Percentiles rank a stretch among this genome's conserved stretches.
These are phyloP conservation scores for Orcinus orca DNA, from an alignment of 2,113 vertebrate genomes.

Conservation along the genomic window DNA sequence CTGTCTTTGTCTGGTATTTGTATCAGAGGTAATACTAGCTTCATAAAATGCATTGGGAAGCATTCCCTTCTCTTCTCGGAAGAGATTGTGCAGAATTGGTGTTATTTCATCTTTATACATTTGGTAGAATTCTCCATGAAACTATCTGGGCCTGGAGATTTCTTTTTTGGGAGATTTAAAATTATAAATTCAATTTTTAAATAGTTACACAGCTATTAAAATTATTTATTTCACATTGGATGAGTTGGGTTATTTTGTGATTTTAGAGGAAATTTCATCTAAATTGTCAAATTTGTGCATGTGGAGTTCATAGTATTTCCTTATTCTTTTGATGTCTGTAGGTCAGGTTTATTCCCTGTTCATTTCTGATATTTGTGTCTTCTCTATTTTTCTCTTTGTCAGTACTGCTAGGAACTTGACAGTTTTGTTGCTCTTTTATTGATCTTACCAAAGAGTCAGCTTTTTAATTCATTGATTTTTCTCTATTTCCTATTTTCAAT, in stretches of 20 bases:
- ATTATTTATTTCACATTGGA: background rate
- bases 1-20: background rate
- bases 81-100: background rate
- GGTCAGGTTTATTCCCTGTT: background rate
- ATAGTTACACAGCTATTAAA: background rate
- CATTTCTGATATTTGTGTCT: background rate
- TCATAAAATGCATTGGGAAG: background rate
- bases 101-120: background rate
- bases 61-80: background rate
- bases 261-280: constrained; percentile 1
- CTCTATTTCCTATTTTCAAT: background rate
- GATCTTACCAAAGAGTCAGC: background rate
- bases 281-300: background rate
- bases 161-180: background rate
- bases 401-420: background rate
- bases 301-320: too few relatives aligned
- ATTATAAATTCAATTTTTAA: background rate
- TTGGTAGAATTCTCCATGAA: background rate
- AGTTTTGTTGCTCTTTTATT: background rate
- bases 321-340: background rate
- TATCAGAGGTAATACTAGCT: background rate
- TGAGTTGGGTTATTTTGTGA: background rate
- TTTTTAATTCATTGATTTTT: background rate
- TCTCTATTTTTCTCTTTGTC: background rate
- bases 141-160: background rate